Evolutionary conservation across 2,888 invertebrate species (phyloP).

Genomic region (Cancer borealis): DNA sequence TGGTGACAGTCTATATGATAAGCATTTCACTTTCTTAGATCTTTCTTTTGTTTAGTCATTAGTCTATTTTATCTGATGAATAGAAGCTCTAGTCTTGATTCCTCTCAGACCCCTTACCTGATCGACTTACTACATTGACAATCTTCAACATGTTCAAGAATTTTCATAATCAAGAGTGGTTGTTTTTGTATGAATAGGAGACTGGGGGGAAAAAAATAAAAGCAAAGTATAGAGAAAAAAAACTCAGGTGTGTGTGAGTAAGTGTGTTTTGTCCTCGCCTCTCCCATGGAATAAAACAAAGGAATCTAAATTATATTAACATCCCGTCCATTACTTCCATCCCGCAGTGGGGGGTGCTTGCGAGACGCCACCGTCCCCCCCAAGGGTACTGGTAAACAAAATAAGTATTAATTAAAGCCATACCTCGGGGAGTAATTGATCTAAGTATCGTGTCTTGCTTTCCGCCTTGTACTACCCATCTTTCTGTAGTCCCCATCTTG

Average conservation of each 20-base stretch:
- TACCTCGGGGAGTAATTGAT: constrained; percentile 20
- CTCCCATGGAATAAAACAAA: too few relatives aligned
- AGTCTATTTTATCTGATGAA: too few relatives aligned
- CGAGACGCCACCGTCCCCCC: not conserved
- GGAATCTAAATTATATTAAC: not conserved
- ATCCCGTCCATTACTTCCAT: not conserved
- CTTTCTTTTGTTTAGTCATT: not conserved
- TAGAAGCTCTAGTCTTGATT: too few relatives aligned
- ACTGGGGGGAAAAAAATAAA: too few relatives aligned
- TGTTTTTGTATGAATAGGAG: too few relatives aligned
- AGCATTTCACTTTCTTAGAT: constrained; percentile 8
- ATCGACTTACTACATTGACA: too few relatives aligned
- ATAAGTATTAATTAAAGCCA: not conserved
- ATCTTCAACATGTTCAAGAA: too few relatives aligned
- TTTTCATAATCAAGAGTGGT: too few relatives aligned
- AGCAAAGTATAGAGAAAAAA: not conserved
- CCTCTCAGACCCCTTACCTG: too few relatives aligned
- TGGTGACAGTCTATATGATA: not conserved
- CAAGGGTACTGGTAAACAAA: not conserved
- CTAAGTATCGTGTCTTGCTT: not conserved
- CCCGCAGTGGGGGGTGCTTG: not conserved
- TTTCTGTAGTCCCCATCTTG: not conserved
- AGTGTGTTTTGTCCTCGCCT: not conserved
- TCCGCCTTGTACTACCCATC: not conserved
- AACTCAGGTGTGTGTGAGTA: not conserved